Base-by-base conservation (phyloP, 2,888 invertebrate genomes). In the Papilio protenor region DNA sequence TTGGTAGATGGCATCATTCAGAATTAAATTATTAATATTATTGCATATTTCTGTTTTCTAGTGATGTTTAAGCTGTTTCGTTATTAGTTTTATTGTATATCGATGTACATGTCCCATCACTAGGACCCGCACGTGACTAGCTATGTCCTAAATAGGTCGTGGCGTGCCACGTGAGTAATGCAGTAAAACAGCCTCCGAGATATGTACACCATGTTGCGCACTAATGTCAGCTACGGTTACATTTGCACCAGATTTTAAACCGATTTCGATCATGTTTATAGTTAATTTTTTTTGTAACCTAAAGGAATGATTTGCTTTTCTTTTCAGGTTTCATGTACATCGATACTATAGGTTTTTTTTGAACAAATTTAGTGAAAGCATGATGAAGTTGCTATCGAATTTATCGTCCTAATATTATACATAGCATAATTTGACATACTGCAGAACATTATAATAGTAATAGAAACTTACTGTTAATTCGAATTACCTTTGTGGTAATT, bases 81-180 rank as follows among this genome's bases (percentile, higher is more conserved):
- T 2, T 18, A 18, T 18, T 2, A 6, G 47, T 47, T 1, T 55
- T 18, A 23, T 8, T 10, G 52, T 12, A 5, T 33, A 64, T 74
- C 74, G 74, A 74, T 57, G 2, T 47, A 33, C 33, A 23, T 5
- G 12, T 61, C 40, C n/a, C 77, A 70, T 74, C 77, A 70, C 77
- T 77, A 59, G 1, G 52, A 23, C 21, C 8, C n/a, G 49, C 77
- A 74, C 70, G 77, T 74, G 77, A 74, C 74, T 70, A 52, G 23
- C 69, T 47, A 27, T 52, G 73, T 33, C 74, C 74, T 74, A 74
- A 74, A 77, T 77, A 70, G 49, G 74, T 47, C 70, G 77, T 57
- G 21, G n/a, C 18, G 47, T 11, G 73, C 59, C 73, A 74, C 74
- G 70, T 77, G 77, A 70, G 27, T 16, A 21, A 27, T 47, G 69